Evolutionary conservation across 2,888 invertebrate species (phyloP).

Genomic region (Hyposoter dolosus): DNA sequence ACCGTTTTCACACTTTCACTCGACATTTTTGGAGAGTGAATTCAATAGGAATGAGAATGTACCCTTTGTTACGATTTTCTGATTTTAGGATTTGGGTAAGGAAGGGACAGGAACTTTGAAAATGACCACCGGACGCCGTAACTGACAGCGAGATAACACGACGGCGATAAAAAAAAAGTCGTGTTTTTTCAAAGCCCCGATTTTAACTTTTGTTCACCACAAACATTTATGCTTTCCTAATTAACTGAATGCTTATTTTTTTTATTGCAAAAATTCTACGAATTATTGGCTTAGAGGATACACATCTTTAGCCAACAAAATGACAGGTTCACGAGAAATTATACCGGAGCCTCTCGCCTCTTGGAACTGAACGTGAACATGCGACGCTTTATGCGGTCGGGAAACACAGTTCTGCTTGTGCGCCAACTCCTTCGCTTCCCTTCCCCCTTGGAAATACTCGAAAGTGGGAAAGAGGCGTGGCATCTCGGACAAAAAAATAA

Average conservation of each 20-base stretch:
- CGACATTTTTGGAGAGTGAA: constrained; percentile 75
- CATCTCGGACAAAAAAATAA: constrained; percentile 57
- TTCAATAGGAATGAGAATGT: neutral
- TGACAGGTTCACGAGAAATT: constrained; percentile 37
- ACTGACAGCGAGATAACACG: constrained; percentile 64
- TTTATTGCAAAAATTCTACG: constrained; percentile 42
- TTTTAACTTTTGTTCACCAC: constrained; percentile 40
- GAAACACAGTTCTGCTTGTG: constrained; percentile 16
- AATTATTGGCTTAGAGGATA: constrained; percentile 41
- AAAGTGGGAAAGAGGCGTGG: constrained; percentile 78
- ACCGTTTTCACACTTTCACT: constrained; percentile 83
- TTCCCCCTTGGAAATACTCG: neutral
- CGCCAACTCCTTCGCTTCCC: neutral
- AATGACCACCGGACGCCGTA: constrained; percentile 65
- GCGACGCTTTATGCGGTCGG: constrained; percentile 2
- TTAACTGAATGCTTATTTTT: constrained; percentile 9
- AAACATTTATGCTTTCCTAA: constrained; percentile 17
- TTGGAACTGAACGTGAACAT: constrained; percentile 20
- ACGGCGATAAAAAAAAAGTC: constrained; percentile 31
- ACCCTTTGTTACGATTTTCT: constrained; percentile 5
- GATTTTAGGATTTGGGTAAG: constrained; percentile 7
- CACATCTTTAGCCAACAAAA: constrained; percentile 33
- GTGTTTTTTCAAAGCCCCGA: constrained; percentile 49
- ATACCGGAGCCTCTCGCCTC: constrained; percentile 5
- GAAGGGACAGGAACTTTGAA: neutral